phyloP scores from a whole-genome alignment of 2,888 invertebrate genomes.

The Campoplex capitator region DNA sequence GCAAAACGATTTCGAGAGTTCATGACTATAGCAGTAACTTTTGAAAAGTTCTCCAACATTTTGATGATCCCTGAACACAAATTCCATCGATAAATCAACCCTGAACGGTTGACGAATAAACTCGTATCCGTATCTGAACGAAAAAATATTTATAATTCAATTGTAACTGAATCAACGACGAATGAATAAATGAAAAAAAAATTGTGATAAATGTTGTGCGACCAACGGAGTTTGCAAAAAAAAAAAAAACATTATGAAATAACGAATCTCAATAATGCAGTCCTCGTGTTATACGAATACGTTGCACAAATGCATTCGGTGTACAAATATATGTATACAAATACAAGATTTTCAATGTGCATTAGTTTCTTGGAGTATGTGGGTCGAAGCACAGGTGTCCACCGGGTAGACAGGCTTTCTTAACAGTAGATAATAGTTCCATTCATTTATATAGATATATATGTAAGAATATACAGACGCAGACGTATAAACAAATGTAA shows the following conservation, averaged over 20 bases:
- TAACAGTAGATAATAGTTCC: constrained; percentile 63
- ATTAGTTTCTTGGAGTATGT: constrained; percentile 58
- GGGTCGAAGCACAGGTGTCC: constrained; percentile 67
- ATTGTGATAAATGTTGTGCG: background rate
- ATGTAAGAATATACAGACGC: background rate
- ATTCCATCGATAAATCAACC: too few species aligned
- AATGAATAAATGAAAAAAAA: background rate
- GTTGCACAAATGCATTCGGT: background rate
- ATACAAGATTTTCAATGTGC: constrained; percentile 13
- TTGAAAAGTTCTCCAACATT: too few species aligned
- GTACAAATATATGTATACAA: background rate
- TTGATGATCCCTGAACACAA: too few species aligned
- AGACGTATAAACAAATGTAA: too few species aligned
- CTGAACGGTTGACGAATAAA: background rate
- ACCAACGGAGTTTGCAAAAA: background rate
- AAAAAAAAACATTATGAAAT: background rate
- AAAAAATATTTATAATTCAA: background rate
- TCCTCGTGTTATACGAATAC: background rate
- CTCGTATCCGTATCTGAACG: background rate
- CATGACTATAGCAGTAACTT: too few species aligned
- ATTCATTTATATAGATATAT: constrained; percentile 23
- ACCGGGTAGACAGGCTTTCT: constrained; percentile 59
- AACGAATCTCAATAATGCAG: constrained; percentile 4
- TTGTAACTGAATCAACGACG: background rate
- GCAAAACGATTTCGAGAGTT: too few species aligned